phyloP scores from a whole-genome alignment of 2,113 vertebrate genomes.

The Gadus chalcogrammus region DNA sequence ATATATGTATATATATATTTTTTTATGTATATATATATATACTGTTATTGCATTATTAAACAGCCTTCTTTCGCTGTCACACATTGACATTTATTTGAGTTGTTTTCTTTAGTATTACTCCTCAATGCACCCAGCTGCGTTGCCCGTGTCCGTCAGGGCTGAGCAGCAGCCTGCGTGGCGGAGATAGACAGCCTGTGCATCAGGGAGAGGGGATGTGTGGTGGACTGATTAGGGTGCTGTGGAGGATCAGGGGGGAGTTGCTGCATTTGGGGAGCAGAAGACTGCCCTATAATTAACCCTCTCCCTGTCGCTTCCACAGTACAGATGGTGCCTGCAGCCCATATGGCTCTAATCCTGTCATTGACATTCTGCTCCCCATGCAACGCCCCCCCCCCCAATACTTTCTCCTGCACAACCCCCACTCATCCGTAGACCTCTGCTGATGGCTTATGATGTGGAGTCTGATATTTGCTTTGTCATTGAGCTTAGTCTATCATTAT shows the following conservation, averaged over 20 bases:
- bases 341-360: constrained; percentile 83
- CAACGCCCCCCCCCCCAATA: constrained; percentile 36
- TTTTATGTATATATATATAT: no score
- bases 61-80: no score
- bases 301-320: constrained; percentile 76
- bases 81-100: no score
- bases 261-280: constrained; percentile 65
- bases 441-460: constrained; percentile 45
- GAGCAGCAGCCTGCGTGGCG: constrained; percentile 58
- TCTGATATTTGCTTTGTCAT: constrained; percentile 42
- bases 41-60: no score
- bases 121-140: constrained; percentile 56
- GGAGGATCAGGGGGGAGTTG: constrained; percentile 60
- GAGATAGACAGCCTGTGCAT: constrained; percentile 58
- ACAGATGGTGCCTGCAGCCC: constrained; percentile 79
- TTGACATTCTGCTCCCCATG: constrained; percentile 73
- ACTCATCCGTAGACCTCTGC: constrained; percentile 20
- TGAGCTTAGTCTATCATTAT: constrained; percentile 7
- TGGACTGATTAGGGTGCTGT: constrained; percentile 68
- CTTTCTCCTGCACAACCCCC: constrained; percentile 10
- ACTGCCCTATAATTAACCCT: constrained; percentile 82
- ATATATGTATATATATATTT: no score
- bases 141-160: constrained; percentile 43
- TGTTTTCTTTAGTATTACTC: constrained; percentile 11
- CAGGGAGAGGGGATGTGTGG: constrained; percentile 61